Percentiles rank a stretch among this genome's conserved stretches.
phyloP scores from a whole-genome alignment of 1,140 invertebrate genomes.

The Drosophila simulans region DNA sequence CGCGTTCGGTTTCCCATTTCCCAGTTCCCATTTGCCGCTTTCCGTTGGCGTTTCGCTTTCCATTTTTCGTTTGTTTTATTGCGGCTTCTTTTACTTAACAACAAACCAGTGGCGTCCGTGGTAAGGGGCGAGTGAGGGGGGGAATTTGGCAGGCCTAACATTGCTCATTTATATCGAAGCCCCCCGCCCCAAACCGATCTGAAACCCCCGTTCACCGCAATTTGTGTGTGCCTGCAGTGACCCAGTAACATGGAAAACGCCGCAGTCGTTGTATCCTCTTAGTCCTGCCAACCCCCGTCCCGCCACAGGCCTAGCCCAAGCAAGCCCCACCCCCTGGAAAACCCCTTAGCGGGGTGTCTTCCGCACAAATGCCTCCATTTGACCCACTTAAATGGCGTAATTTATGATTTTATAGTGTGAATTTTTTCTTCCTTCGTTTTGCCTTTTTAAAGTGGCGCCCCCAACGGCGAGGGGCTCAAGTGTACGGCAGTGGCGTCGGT shows the following conservation, averaged over 20 bases:
- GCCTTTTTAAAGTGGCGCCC: conserved; percentile 60
- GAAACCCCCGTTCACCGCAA: conserved; percentile 47
- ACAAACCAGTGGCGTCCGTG: conserved; percentile 22
- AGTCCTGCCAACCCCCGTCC: conserved; percentile 1
- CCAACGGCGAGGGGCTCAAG: conserved; percentile 33
- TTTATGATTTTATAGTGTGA: conserved; percentile 82
- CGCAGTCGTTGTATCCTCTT: conserved; percentile 45
- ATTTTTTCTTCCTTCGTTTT: conserved; percentile 47
- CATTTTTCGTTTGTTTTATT: conserved; percentile 69
- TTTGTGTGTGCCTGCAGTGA: conserved; percentile 83
- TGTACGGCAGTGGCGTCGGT: conserved; percentile 13
- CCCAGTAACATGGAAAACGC: conserved; percentile 82
- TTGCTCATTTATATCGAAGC: conserved; percentile 79
- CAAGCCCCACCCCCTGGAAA: conserved; percentile 31
- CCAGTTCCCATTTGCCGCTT: conserved; percentile 23
- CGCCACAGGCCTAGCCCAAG: no score
- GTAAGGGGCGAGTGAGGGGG: background rate
- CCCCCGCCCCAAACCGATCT: background rate
- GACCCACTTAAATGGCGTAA: conserved; percentile 83
- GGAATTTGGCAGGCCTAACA: conserved; percentile 29
- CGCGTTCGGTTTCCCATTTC: conserved; percentile 50
- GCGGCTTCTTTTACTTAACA: conserved; percentile 68
- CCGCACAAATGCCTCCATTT: conserved; percentile 84
- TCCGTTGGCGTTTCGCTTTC: conserved; percentile 32
- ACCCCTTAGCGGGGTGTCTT: conserved; percentile 73